Evolutionary conservation across 2,888 invertebrate species (phyloP), one percentile per base, ranked within the genome.

Genomic region (Drosophila nr. perissopoda): DNA sequence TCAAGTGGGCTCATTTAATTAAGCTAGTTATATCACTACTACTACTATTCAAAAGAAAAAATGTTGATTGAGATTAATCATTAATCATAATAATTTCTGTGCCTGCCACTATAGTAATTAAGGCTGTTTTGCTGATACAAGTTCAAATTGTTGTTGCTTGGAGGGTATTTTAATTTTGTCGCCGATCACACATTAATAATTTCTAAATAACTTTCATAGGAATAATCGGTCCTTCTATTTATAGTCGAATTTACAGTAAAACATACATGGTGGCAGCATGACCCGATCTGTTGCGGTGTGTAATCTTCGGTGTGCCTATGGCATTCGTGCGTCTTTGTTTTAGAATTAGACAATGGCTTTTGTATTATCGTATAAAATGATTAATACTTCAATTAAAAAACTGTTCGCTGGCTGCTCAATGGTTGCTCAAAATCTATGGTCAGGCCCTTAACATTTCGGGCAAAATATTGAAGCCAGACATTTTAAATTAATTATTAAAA

Each of bases 1-100:
- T 16, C 13, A 16, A 46, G 7, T 46, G 7, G 7, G 0, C 21
- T 68, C 73, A 76, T 64, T 76, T 61, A 68, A 69, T 76, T 64
- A 68, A 34, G 36, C 34, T 25, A 40, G 31, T 42, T 33, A 63
- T 49, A 51, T 18, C 33, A 40, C 27, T 34, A 11, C 21, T 6
- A 11, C 42, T 42, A 5, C 42, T 6, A 11, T 21, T 42, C 11
- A 11, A 21, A 1, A 21, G 2, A 0, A 11, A 5, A 42, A 21
- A 42, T 42, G 0, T n/a, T 21, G 11, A 42, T 42, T 5, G 40
- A 2, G 21, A 42, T 21, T 21, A 21, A 5, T 11, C 21, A 42
- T 21, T 21, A 42, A 21, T 11, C 5, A 11, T 42, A 2, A 42
- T 42, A 5, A 42, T 11, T 42, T 21, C 5, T 11, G 21, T 42